Conservation (phyloP, 64 coral and sea anemone species). For the Actinia equina region DNA sequence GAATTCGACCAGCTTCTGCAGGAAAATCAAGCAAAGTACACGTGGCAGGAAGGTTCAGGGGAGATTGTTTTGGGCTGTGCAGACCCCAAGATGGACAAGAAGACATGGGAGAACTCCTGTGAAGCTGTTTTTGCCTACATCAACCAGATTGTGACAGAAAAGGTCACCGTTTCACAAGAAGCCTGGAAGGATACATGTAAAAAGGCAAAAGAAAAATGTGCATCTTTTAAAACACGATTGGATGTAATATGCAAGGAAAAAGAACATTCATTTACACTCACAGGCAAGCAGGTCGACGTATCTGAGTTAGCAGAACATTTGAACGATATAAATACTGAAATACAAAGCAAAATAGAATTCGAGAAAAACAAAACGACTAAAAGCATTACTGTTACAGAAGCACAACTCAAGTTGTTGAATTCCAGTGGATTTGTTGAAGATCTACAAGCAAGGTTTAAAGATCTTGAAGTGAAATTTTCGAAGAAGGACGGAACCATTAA, state of each 20-base stretch:
- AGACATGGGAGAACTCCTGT: background rate
- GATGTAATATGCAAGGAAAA: background rate
- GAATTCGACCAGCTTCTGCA: background rate
- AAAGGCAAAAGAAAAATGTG: background rate
- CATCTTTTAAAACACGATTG: background rate
- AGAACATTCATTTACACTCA: background rate
- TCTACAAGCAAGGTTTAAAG: background rate
- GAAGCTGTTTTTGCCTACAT: background rate
- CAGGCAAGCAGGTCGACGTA: background rate
- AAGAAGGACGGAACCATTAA: background rate
- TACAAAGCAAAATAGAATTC: background rate
- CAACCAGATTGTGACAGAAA: background rate
- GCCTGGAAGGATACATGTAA: background rate
- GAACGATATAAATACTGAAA: background rate
- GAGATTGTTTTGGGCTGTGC: background rate
- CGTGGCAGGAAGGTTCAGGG: background rate
- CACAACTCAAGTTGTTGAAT: background rate
- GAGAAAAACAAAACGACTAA: slow-evolving; percentile 31
- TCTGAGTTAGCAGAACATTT: background rate
- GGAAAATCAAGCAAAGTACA: background rate
- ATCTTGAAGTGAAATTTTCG: background rate
- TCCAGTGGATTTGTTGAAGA: background rate
- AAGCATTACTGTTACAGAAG: background rate
- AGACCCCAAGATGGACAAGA: background rate
- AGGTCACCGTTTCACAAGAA: background rate